Evolutionary conservation across 2,113 vertebrate species (phyloP).

Genomic region (Stigmatopora nigra): DNA sequence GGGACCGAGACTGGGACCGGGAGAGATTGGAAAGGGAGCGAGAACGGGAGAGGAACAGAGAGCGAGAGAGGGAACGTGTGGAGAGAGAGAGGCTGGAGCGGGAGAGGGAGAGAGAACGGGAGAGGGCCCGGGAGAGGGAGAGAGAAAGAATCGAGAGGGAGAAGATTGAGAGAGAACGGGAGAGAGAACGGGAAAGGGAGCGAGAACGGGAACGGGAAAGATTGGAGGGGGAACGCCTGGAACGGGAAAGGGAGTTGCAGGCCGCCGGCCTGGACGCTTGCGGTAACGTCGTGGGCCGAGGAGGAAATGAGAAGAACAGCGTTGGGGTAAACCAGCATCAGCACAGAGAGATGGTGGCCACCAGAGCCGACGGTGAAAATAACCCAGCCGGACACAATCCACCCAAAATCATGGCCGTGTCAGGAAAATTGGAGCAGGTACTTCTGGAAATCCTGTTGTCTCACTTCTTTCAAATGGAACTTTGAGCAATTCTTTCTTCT

Average conservation of each 20-base stretch:
- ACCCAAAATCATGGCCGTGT: slow-evolving; percentile 89
- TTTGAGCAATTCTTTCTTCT: too few relatives aligned
- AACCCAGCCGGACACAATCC: slow-evolving; percentile 74
- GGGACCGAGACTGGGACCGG: slow-evolving; percentile 64
- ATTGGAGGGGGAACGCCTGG: slow-evolving; percentile 62
- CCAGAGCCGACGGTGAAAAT: slow-evolving; percentile 58
- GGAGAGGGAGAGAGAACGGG: slow-evolving; percentile 57
- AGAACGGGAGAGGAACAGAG: slow-evolving; percentile 63
- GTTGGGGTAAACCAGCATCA: slow-evolving; percentile 70
- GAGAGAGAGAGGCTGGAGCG: slow-evolving; percentile 62
- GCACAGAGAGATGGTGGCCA: slow-evolving; percentile 71
- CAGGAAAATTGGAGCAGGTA: slow-evolving; percentile 95
- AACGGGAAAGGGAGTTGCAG: slow-evolving; percentile 60
- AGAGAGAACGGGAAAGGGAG: slow-evolving; percentile 57
- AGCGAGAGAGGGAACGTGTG: slow-evolving; percentile 59
- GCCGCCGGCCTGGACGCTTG: slow-evolving; percentile 76
- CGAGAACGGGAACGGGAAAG: slow-evolving; percentile 57
- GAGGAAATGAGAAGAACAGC: slow-evolving; percentile 74
- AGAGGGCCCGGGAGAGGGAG: slow-evolving; percentile 60
- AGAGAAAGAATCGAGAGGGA: slow-evolving; percentile 60
- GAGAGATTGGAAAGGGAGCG: slow-evolving; percentile 62
- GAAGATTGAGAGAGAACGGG: slow-evolving; percentile 64
- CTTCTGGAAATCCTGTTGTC: slow-evolving; percentile 14
- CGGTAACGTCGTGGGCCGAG: slow-evolving; percentile 74
- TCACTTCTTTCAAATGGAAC: background rate